These are phyloP conservation scores for Paracentrotus lividus DNA, from an alignment of 53 echinoderm and acorn worm species.

Conservation along the genomic window DNA sequence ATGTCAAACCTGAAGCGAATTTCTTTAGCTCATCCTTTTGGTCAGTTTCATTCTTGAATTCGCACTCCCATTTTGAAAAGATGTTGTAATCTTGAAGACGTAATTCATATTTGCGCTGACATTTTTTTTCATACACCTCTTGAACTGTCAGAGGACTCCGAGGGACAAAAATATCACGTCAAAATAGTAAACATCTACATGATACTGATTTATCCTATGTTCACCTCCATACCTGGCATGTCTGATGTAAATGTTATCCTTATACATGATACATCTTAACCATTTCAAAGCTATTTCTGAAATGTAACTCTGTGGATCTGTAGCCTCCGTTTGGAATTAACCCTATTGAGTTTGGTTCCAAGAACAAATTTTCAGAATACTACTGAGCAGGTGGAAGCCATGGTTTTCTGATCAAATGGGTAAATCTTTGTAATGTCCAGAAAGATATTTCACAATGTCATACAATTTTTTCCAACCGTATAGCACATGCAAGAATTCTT, in stretches of 20 bases:
- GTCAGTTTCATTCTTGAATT: slow-evolving; percentile 61
- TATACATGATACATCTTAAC: slow-evolving; percentile 36
- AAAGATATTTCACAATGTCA: slow-evolving; percentile 69
- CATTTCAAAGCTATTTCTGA: slow-evolving; percentile 49
- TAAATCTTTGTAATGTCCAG: slow-evolving; percentile 74
- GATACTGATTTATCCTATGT: background rate
- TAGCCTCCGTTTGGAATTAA: slow-evolving; percentile 50
- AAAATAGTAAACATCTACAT: slow-evolving; percentile 54
- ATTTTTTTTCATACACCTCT: slow-evolving; percentile 22
- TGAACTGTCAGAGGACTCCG: background rate
- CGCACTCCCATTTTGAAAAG: background rate
- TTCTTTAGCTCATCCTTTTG: background rate
- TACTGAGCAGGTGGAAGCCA: slow-evolving; percentile 51
- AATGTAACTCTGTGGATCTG: slow-evolving; percentile 29
- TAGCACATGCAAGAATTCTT: background rate
- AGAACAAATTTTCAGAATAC: background rate
- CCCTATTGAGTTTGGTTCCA: slow-evolving; percentile 6
- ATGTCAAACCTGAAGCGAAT: slow-evolving; percentile 39
- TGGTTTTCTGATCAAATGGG: slow-evolving; percentile 56
- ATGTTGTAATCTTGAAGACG: slow-evolving; percentile 56
- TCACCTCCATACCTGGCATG: slow-evolving; percentile 66
- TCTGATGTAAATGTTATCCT: background rate
- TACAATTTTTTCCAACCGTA: slow-evolving; percentile 60
- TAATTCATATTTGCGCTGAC: background rate
- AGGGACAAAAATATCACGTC: slow-evolving; percentile 29